Evolutionary conservation across 2,113 vertebrate genomes (phyloP), one percentile per base, ranked within the genome.

Genomic region (Ciconia maguari): DNA sequence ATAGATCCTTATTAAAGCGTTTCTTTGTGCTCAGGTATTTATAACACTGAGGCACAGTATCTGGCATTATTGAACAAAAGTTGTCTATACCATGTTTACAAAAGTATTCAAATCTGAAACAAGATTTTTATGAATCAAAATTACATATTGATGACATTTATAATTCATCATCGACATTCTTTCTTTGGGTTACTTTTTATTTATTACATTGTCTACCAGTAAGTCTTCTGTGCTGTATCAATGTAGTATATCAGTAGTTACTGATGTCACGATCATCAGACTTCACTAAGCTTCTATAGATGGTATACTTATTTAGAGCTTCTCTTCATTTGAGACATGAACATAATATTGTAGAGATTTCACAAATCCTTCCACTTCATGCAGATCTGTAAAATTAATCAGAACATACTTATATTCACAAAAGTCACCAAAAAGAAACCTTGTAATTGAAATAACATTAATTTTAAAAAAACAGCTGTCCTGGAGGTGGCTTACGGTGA

Each of bases 361-460:
- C 81, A 76, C 34, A 80, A 44, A 65, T 72, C 54, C 49, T 88
- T 86, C 44, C 41, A 80, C 19, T 94, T 91, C 19, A n/a, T 66
- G 32, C 6, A 36, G 68, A 64, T 77, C 85, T 94, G 46, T 92
- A 77, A 68, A 96, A 74, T 81, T 26, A 94, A 94, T 94, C 85
- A 94, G 58, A 74, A 74, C 41, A 57, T 90, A 85, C 52, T 94
- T 58, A 48, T 91, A 61, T 76, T 87, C 74, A 34, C 44, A 44
- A 38, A 21, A 93, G 36, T 82, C 54, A 90, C 34, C 34, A 83
- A 60, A 90, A 93, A 86, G 71, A 95, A 65, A 65, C 66, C 54
- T 26, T 69, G 36, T 87, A 85, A 91, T 93, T 90, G 84, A 93
- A 88, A 88, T 86, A 91, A 54, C 42, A 74, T 70, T 54, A 11